Evolutionary conservation across 2,797 vertebrate species (phyloP), one percentile per base, ranked within the genome.

Genomic region (Hybognathus amarus): DNA sequence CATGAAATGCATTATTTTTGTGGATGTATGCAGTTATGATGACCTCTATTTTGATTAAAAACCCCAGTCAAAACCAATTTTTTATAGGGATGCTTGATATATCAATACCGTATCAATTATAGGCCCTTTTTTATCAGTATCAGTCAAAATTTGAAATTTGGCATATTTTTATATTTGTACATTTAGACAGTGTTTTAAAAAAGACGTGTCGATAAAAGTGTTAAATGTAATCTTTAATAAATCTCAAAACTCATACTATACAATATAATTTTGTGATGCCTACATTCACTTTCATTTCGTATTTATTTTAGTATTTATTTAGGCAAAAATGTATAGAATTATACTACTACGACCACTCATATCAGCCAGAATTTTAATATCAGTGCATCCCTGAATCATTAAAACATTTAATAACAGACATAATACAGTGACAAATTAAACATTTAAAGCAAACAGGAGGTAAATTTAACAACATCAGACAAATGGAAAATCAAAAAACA

Each of bases 361-460:
- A 74, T 74, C 30, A 74, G 33, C 8, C 3, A 75, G 2, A 54
- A 54, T 59, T 75, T 59, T 2, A 18, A 24, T 40, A 76, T 24
- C 33, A 40, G 5, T 76, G 73, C 73, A 75, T 75, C 73, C 50
- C 73, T 4, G n/a, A 42, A 27, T 56, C 6, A 11, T 66, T 45
- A 24, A 68, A 13, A 59, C 6, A 56, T 50, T 18, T 42, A 30
- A 78, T 52, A 63, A 42, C 54, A 61, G 36, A 73, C 36, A 71
- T 15, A 67, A 61, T 7, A 59, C 22, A 50, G 18, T 20, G 38
- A 63, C 59, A 79, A 69, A 82, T 66, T 56, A 45, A 20, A 38
- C 54, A 61, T 30, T 52, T 36, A 80, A 52, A 64, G 36, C 66
- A 61, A 70, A 84, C 70, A 73, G 68, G 17, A 75, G n/a, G n/a